A percentile compares a stretch with the other conserved stretches of the same genome.
phyloP scores from a whole-genome alignment of 2,888 invertebrate genomes.

The Philereme transversata region DNA sequence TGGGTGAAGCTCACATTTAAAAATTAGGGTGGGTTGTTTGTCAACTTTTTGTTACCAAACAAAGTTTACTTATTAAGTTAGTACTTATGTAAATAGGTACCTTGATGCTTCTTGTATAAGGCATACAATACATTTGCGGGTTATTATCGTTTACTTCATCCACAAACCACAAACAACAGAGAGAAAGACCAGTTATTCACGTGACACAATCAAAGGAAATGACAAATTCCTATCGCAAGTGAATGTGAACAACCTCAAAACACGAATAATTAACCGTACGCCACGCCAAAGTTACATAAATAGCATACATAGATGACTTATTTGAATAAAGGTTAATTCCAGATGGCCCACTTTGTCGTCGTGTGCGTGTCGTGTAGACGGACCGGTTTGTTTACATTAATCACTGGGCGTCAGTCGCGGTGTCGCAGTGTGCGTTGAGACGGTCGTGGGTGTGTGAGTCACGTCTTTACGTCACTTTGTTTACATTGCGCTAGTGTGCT shows the following conservation, averaged over 20 bases:
- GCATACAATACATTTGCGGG: background rate
- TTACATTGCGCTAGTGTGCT: constrained; percentile 65
- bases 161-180: constrained; percentile 1
- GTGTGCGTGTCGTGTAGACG: constrained; percentile 53
- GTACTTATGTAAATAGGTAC: background rate
- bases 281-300: constrained; percentile 36
- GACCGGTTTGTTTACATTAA: constrained; percentile 81
- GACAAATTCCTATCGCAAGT: constrained; percentile 20
- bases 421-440: constrained; percentile 56
- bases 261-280: constrained; percentile 33
- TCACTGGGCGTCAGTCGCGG: constrained; percentile 47
- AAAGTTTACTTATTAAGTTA: constrained; percentile 1
- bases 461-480: constrained; percentile 78
- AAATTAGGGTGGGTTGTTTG: constrained; percentile 34
- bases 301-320: constrained; percentile 40
- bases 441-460: constrained; percentile 64
- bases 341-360: constrained; percentile 69
- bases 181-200: background rate
- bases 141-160: background rate
- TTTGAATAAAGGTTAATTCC: constrained; percentile 53
- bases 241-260: constrained; percentile 32
- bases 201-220: constrained; percentile 15
- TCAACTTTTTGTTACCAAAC: constrained; percentile 21
- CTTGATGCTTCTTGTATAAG: too few species aligned
- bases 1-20: constrained; percentile 41